Base-by-base conservation (phyloP, 2,797 vertebrate genomes). In the Agapornis canus region DNA sequence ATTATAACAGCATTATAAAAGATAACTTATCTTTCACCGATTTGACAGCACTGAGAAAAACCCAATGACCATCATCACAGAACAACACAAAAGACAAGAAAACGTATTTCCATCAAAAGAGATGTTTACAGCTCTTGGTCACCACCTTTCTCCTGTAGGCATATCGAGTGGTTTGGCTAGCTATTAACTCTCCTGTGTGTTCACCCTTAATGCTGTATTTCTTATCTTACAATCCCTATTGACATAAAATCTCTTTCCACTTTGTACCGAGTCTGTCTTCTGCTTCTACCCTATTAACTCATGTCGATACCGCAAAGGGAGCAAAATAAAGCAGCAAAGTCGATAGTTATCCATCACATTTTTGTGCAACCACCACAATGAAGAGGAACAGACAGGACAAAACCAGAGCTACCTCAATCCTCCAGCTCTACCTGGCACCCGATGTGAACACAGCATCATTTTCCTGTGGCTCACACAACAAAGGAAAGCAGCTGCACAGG, bases 261-360 rank as follows among this genome's bases (percentile, higher is more conserved):
- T 90, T 90, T 95, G 91, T 92, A 94, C 65, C 3, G 1, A 92
- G 70, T 27, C 86, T 52, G 83, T 94, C 92, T 94, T 92, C 89
- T 82, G 91, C 92, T 95, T 94, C 95, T 95, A 86, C 95, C 95
- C 94, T 95, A 96, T 97, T 96, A 97, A 94, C 93, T 96, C 80
- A 3, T 65, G 80, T 95, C 95, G 86, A 94, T 95, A 94, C 4
- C 86, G 84, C 88, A 86, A 87, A 95, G 86, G 90, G 81, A 96
- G 85, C 79, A 94, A 95, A 93, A 94, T 68, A 82, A 96, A 96
- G 93, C 86, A 64, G 71, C 31, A 5, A 39, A 89, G 90, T 80
- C 87, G 10, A 96, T 93, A 60, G 26, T 45, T 75, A 85, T 83
- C 81, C 72, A 48, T 82, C 89, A 78, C 49, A 49, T 37, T 79